Evolutionary conservation across 2,797 vertebrate genomes (phyloP).

Genomic region (Microctenopoma lineatum): DNA sequence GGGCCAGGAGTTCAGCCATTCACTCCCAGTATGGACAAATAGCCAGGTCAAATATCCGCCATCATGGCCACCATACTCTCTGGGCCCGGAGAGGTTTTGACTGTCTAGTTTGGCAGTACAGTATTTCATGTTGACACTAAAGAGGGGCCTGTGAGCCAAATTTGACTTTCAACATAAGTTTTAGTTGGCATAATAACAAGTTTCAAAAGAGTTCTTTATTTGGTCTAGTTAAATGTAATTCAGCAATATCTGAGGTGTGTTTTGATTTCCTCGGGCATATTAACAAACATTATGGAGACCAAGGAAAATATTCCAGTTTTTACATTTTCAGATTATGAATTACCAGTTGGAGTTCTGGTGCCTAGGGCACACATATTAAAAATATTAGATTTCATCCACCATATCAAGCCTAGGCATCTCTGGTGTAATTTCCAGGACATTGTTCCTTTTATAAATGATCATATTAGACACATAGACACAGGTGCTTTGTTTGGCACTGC

Average conservation of each 20-base stretch:
- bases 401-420: not conserved
- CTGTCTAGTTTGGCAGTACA: constrained; percentile 38
- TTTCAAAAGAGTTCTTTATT: constrained; percentile 46
- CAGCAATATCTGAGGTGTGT: constrained; percentile 63
- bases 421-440: not conserved
- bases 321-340: constrained; percentile 34
- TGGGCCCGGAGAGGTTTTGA: constrained; percentile 36
- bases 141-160: constrained; percentile 42
- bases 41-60: constrained; percentile 61
- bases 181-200: constrained; percentile 45
- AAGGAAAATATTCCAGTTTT: constrained; percentile 49
- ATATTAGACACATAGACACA: not conserved
- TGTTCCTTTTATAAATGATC: not conserved
- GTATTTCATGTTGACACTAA: constrained; percentile 51
- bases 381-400: constrained; percentile 1
- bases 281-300: constrained; percentile 51
- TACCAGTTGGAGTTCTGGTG: constrained; percentile 6
- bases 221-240: constrained; percentile 52
- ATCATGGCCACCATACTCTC: constrained; percentile 34
- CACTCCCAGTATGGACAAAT: constrained; percentile 54
- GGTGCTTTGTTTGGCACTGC: not conserved
- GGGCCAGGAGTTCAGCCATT: constrained; percentile 51
- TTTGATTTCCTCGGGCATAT: constrained; percentile 60
- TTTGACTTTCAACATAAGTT: constrained; percentile 39
- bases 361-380: not conserved